Percentiles rank a stretch among this genome's conserved stretches.
Evolutionary conservation across 2,888 invertebrate species (phyloP).

Genomic region (Eurytoma adleriae): DNA sequence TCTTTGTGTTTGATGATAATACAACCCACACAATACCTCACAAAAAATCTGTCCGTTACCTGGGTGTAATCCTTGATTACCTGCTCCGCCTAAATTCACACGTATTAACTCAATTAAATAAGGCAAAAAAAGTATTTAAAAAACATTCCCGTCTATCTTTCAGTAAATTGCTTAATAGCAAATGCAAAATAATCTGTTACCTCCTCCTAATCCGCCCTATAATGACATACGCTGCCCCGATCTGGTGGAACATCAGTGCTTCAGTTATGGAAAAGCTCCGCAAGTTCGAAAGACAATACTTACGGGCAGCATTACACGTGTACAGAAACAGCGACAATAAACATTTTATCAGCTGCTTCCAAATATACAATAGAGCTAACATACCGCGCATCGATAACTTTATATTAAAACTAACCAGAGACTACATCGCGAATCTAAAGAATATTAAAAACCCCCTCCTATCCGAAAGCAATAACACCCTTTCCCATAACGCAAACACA

Average conservation of each 20-base stretch:
- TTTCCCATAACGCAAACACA: background rate
- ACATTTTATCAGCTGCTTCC: background rate
- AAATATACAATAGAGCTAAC: background rate
- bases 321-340: background rate
- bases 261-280: slow-evolving; percentile 19
- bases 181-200: slow-evolving; percentile 41
- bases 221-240: slow-evolving; percentile 41
- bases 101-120: slow-evolving; percentile 36
- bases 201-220: slow-evolving; percentile 41
- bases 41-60: slow-evolving; percentile 51
- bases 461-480: too few species aligned
- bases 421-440: slow-evolving; percentile 12
- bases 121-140: background rate
- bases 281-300: background rate
- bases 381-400: background rate
- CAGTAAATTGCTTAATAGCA: slow-evolving; percentile 3
- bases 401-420: background rate
- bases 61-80: slow-evolving; percentile 52
- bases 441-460: background rate
- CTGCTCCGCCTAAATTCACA: slow-evolving; percentile 40
- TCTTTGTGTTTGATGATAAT: background rate
- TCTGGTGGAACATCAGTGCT: slow-evolving; percentile 35
- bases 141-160: background rate
- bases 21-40: background rate
- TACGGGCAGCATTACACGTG: background rate